Conservation (phyloP, 2,113 vertebrate genomes). For the Chaenogobius annularis region DNA sequence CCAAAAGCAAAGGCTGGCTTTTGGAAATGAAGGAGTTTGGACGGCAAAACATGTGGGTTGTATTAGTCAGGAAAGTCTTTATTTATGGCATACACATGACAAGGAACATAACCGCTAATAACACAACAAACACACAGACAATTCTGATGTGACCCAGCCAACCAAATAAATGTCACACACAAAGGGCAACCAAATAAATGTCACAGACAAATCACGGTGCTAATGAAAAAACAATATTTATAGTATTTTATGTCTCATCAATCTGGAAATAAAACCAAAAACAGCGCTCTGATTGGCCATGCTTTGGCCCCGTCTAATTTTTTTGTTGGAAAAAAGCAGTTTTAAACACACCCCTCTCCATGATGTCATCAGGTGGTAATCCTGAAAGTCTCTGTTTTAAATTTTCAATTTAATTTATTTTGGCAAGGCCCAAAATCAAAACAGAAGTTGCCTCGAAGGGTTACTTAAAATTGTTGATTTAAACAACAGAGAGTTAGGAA, state of each 20-base stretch:
- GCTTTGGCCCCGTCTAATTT: too few relatives aligned
- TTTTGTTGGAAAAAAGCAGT: too few relatives aligned
- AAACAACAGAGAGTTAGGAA: too few relatives aligned
- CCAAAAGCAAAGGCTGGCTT: conserved; percentile 40
- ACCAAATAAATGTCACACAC: conserved; percentile 31
- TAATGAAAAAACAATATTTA: conserved; percentile 24
- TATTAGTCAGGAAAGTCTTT: conserved; percentile 66
- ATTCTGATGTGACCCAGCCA: conserved; percentile 38
- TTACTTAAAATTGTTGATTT: too few relatives aligned
- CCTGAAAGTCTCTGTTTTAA: too few relatives aligned
- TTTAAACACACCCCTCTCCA: not conserved
- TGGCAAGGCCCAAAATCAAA: too few relatives aligned
- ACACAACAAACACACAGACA: conserved; percentile 72
- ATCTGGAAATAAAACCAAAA: too few relatives aligned
- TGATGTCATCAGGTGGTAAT: not conserved
- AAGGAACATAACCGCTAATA: conserved; percentile 73
- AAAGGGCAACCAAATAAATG: conserved; percentile 58
- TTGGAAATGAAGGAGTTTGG: conserved; percentile 37
- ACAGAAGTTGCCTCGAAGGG: too few relatives aligned
- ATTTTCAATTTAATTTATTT: too few relatives aligned
- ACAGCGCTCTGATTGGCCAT: too few relatives aligned
- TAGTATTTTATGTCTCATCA: too few relatives aligned
- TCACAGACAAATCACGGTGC: conserved; percentile 60
- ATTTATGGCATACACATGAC: conserved; percentile 74
- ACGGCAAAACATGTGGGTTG: conserved; percentile 68